phyloP scores from a whole-genome alignment of 2,888 invertebrate genomes.

The Anaspis maculata region DNA sequence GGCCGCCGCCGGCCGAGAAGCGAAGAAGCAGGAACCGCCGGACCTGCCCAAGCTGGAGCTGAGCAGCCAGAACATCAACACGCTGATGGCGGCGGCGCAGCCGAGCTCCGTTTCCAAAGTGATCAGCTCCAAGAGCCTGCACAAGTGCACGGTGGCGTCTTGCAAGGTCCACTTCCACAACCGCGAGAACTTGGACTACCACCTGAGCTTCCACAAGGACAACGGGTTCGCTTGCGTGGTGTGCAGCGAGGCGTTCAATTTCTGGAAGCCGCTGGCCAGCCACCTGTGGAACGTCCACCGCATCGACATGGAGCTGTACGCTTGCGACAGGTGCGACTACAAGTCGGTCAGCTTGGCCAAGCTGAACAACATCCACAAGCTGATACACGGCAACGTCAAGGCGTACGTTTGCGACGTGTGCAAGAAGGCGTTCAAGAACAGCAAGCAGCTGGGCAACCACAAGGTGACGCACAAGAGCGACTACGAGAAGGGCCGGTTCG shows the following conservation, averaged over 20 bases:
- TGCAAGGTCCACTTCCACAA: slow-evolving; percentile 53
- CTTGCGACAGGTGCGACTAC: slow-evolving; percentile 67
- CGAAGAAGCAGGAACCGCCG: not conserved
- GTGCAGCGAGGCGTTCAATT: slow-evolving; percentile 49
- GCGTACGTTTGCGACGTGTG: slow-evolving; percentile 58
- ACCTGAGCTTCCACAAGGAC: slow-evolving; percentile 46
- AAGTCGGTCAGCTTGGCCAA: slow-evolving; percentile 64
- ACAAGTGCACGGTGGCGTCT: slow-evolving; percentile 46
- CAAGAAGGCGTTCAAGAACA: slow-evolving; percentile 70
- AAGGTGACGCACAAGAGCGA: slow-evolving; percentile 49
- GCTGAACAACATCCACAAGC: slow-evolving; percentile 64
- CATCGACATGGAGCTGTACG: slow-evolving; percentile 70
- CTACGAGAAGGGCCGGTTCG: slow-evolving; percentile 24
- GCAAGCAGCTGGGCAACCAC: slow-evolving; percentile 72
- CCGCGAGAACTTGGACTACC: slow-evolving; percentile 53
- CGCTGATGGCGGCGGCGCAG: slow-evolving; percentile 3
- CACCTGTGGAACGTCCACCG: slow-evolving; percentile 73
- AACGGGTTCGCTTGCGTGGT: slow-evolving; percentile 53
- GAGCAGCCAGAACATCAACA: no score
- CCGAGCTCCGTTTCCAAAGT: slow-evolving; percentile 9
- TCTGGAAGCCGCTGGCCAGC: slow-evolving; percentile 62
- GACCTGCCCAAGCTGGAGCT: slow-evolving; percentile 7
- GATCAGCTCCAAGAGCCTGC: slow-evolving; percentile 20
- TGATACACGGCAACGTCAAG: slow-evolving; percentile 61
- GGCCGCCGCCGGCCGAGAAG: slow-evolving; percentile 19